These are phyloP conservation scores for Heliothis peltigera DNA, from an alignment of 2,888 invertebrate species.

Conservation along the genomic window DNA sequence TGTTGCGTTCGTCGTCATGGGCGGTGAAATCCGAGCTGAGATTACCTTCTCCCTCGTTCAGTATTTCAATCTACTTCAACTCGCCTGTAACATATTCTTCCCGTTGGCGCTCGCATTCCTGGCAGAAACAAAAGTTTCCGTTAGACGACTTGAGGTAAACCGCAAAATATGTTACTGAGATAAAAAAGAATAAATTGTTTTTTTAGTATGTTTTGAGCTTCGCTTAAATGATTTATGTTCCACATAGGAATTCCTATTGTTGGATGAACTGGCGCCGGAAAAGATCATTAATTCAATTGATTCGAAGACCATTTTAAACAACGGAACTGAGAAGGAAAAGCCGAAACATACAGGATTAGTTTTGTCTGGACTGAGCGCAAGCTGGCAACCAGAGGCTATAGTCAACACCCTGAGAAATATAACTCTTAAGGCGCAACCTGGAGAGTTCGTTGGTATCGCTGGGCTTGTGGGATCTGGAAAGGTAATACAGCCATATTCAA, in stretches of 20 bases:
- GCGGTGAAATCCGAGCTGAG: conserved; percentile 90
- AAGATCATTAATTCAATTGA: conserved; percentile 67
- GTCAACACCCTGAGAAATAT: conserved; percentile 89
- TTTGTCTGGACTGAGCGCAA: conserved; percentile 81
- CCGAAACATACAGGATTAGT: conserved; percentile 74
- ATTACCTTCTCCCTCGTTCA: conserved; percentile 94
- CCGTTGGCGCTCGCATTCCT: conserved; percentile 90
- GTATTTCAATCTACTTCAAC: conserved; percentile 93
- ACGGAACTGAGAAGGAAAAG: conserved; percentile 73
- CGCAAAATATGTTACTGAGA: conserved; percentile 5
- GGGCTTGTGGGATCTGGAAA: conserved; percentile 95
- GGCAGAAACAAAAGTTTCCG: conserved; percentile 91
- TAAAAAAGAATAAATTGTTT: conserved; percentile 9
- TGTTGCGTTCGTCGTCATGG: conserved; percentile 92
- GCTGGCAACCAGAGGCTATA: conserved; percentile 84
- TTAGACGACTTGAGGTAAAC: conserved; percentile 90
- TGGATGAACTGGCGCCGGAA: conserved; percentile 79
- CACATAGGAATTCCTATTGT: conserved; percentile 81
- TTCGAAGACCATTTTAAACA: conserved; percentile 65
- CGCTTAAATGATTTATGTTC: conserved; percentile 23
- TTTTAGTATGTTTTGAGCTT: conserved; percentile 10
- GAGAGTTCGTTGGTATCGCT: conserved; percentile 91
- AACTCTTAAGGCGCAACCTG: conserved; percentile 85
- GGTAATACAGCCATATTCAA: conserved; percentile 71
- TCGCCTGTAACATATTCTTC: conserved; percentile 91